A percentile compares a stretch with the other conserved stretches of the same genome.
Conservation (phyloP, 2,888 invertebrate species). For the Lysandra bellargus region DNA sequence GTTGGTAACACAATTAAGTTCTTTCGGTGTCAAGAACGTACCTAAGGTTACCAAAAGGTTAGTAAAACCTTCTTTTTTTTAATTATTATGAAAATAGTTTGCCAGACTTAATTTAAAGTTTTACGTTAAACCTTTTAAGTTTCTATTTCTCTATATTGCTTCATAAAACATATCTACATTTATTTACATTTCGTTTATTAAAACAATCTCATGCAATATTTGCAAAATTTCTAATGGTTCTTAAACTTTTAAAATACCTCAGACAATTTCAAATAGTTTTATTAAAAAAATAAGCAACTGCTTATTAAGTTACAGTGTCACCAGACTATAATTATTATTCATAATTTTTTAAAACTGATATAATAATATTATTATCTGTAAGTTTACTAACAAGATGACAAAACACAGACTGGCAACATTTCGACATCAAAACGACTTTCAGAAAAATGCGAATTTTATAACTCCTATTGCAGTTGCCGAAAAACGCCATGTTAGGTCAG, state of each 20-base stretch:
- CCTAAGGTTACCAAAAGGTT: background rate
- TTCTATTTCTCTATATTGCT: constrained; percentile 23
- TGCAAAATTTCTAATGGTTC: background rate
- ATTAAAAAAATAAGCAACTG: background rate
- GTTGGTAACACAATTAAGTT: constrained; percentile 13
- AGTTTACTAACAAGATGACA: background rate
- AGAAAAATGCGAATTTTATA: background rate
- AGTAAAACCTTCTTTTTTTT: background rate
- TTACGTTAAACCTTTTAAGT: background rate
- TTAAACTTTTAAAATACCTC: background rate
- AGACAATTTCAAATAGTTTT: background rate
- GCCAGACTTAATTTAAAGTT: constrained; percentile 5
- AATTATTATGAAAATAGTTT: background rate
- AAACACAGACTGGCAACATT: background rate
- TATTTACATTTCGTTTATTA: constrained; percentile 21
- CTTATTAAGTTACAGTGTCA: background rate
- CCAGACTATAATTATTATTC: background rate
- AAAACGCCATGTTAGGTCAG: background rate
- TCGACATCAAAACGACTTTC: background rate
- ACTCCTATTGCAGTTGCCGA: background rate
- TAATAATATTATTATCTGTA: background rate
- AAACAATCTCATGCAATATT: constrained; percentile 4
- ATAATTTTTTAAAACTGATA: no score
- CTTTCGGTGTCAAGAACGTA: background rate
- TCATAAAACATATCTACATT: constrained; percentile 22